phyloP scores from a whole-genome alignment of 2,888 invertebrate genomes.

The Drosophila conformis region DNA sequence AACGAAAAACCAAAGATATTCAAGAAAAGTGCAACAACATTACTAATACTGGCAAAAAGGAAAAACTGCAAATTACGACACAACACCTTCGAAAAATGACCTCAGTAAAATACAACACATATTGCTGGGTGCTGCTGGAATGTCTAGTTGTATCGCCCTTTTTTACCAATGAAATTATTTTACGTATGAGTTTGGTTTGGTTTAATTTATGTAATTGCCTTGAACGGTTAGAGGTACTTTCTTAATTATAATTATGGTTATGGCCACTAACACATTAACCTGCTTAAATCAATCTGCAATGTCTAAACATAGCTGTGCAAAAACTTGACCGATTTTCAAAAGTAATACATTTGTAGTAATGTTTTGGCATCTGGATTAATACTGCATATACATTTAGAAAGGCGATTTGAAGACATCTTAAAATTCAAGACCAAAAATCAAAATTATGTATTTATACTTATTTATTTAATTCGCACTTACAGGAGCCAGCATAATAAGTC shows the following conservation, averaged over 20 bases:
- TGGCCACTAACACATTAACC: neutral
- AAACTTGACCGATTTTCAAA: neutral
- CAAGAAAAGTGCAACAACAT: constrained; percentile 63
- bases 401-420: neutral
- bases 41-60: constrained; percentile 67
- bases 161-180: constrained; percentile 42
- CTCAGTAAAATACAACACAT: constrained; percentile 72
- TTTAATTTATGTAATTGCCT: constrained; percentile 10
- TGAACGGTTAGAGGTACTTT: neutral
- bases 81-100: constrained; percentile 79
- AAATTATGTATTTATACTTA: neutral
- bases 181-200: neutral
- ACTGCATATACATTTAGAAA: neutral
- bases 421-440: neutral
- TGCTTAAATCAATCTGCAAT: neutral
- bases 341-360: no score
- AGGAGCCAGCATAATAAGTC: constrained; percentile 85
- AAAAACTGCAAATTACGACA: constrained; percentile 76
- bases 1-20: constrained; percentile 64
- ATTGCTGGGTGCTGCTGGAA: constrained; percentile 75
- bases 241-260: neutral
- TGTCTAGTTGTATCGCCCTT: constrained; percentile 78
- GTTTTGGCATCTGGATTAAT: no score
- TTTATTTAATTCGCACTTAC: neutral
- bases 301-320: neutral